Base-by-base conservation (phyloP, 2,888 invertebrate species). In the Drosophila monieri region DNA sequence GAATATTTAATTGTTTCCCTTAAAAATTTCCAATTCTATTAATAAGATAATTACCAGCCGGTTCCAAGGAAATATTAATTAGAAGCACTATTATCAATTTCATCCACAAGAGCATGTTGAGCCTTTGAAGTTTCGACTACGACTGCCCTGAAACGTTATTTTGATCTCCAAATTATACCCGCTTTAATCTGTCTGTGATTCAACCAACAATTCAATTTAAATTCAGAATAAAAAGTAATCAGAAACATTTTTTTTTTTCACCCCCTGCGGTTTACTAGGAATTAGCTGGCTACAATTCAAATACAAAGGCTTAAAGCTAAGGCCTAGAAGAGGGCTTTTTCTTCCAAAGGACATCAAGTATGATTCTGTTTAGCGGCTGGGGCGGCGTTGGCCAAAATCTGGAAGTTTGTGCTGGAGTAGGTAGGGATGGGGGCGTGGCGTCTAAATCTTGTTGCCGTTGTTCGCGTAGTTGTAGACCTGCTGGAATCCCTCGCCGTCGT, bases 401-500 rank as follows among this genome's bases (percentile, higher is more conserved):
- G 53, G 44, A 71, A 66, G 52, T 65, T 37, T 46, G 48, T 37
- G 43, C 9, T 23, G 32, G 10, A 25, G 18, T 44, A 12, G 3
- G 18, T 35, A 35, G 43, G 10, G 12, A 1, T 1, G 18, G 55
- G 56, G 44, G 37, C 44, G 51, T 59, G 18, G 2, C 37, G 65
- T 58, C 54, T 76, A 88, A 83, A 83, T 78, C 48, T 88, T 85
- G 72, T 70, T 85, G 71, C 74, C 73, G 71, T 80, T 81, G 75
- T 85, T 74, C 61, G 88, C 85, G 70, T 88, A 85, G 57, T 85
- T 86, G 78, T 91, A 91, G 75, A 91, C 90, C 49, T 90, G 90
- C 84, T 91, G 91, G 80, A 91, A 91, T 73, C 88, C 86, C 85
- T 91, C 91, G 57, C 73, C 74, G 57, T 88, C 86, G 51, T 88